phyloP scores from a whole-genome alignment of 1,140 invertebrate genomes.

The Diachasma alloeum region DNA sequence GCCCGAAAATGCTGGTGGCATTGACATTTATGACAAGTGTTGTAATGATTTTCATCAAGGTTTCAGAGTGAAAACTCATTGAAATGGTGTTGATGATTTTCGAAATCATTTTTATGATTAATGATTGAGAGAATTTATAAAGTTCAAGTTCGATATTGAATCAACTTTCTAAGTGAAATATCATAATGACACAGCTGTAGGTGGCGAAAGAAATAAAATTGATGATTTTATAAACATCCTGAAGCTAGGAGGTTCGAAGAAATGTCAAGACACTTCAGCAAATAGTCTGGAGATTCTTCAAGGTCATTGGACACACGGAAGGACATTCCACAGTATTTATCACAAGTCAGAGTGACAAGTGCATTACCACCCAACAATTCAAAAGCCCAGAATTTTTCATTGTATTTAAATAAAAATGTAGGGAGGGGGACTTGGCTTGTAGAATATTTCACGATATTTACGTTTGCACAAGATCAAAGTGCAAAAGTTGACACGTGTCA shows the following conservation, averaged over 20 bases:
- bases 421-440: not conserved
- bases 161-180: too few species aligned
- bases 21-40: not conserved
- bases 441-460: not conserved
- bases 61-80: too few species aligned
- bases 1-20: too few species aligned
- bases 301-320: constrained; percentile 19
- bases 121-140: too few species aligned
- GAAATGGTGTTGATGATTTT: too few species aligned
- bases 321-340: constrained; percentile 18
- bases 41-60: not conserved
- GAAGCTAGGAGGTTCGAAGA: not conserved
- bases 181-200: too few species aligned
- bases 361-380: not conserved
- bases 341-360: constrained; percentile 9
- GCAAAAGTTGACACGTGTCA: not conserved
- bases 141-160: too few species aligned
- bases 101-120: too few species aligned
- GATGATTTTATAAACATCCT: too few species aligned
- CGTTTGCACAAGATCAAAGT: not conserved
- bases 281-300: constrained; percentile 3
- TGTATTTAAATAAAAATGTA: not conserved
- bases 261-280: not conserved
- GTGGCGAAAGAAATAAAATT: too few species aligned
- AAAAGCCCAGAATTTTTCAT: not conserved